Base-by-base conservation (phyloP, 2,888 invertebrate genomes). In the Danaus chrysippus region DNA sequence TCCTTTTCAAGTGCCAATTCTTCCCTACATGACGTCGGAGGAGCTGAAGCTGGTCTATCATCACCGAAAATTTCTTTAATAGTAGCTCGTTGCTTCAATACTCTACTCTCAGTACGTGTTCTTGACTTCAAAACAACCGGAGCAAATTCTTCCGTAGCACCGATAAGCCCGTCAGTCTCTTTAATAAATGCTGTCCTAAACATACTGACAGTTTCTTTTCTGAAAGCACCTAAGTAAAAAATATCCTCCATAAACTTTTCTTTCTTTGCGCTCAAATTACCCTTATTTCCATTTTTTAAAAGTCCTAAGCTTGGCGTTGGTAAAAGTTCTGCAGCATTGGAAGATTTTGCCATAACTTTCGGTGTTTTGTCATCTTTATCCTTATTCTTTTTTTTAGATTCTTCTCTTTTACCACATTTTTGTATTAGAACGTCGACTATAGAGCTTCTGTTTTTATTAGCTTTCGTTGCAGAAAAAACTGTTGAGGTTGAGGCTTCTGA, bases 61-160 rank as follows among this genome's bases (percentile, higher is more conserved):
- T 90, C 90, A 0, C 96, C 96, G 79, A 96, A 96, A 2, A 96
- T 95, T 84, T 96, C 96, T 70, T 95, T 94, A 53, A 96, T 96
- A 3, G 95, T 95, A 52, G 95, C 95, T 73, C 94, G 91, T 75
- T 94, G 94, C 79, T 95, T 95, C 42, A 88, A 72, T 54, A 94
- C 92, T 73, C 95, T 91, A 55, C 94, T 95, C 78, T 96, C 95
- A 42, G 94, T 95, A 73, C 96, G 91, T 15, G 96, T 96, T 73
- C 96, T 92, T 54, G 95, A 93, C 76, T 95, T 94, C 64, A 95
- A 76, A 56, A 96, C 93, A 42, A 95, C 92, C 0, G 96, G 94
- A 42, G 94, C 92, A 74, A 96, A 95, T 68, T 91, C 91, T 79
- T 93, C 92, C 13, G 92, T 92, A 49, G 92, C 91, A 67, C 91